Evolutionary conservation across 2,888 invertebrate species (phyloP).

Genomic region (Eurytoma adleriae): DNA sequence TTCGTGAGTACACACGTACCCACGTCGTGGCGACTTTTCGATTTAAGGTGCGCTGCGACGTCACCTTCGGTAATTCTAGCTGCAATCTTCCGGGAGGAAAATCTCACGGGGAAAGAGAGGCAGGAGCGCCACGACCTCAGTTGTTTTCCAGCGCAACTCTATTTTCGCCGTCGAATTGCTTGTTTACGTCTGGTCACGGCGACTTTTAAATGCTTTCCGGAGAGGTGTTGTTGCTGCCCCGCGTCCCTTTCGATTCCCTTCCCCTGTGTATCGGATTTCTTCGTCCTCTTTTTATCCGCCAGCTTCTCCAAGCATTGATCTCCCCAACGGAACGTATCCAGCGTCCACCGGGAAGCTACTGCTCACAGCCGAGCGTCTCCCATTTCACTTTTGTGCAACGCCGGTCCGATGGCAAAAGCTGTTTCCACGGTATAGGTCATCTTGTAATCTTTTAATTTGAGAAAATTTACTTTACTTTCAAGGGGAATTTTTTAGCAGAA

Average conservation of each 20-base stretch:
- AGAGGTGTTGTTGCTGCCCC: neutral
- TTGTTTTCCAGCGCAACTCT: conserved; percentile 47
- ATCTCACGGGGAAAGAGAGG: conserved; percentile 16
- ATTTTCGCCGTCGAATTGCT: conserved; percentile 59
- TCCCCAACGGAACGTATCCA: too few relatives aligned
- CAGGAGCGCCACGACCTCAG: neutral
- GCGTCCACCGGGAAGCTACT: neutral
- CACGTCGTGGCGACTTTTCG: neutral
- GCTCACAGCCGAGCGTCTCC: neutral
- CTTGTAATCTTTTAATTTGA: conserved; percentile 30
- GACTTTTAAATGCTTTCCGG: conserved; percentile 60
- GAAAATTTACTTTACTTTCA: conserved; percentile 21
- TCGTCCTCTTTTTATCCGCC: conserved; percentile 5
- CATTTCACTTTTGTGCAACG: neutral
- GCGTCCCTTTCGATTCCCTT: neutral
- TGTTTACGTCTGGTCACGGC: conserved; percentile 51
- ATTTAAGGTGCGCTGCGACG: conserved; percentile 5
- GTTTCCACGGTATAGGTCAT: neutral
- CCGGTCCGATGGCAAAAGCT: conserved; percentile 2
- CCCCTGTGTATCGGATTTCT: conserved; percentile 29
- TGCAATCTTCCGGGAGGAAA: conserved; percentile 18
- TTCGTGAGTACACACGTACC: neutral
- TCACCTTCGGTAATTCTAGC: conserved; percentile 26
- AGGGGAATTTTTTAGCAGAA: too few relatives aligned
- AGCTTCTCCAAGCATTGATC: conserved; percentile 22